Evolutionary conservation across 2,113 vertebrate genomes (phyloP).

Genomic region (Pygoscelis adeliae): DNA sequence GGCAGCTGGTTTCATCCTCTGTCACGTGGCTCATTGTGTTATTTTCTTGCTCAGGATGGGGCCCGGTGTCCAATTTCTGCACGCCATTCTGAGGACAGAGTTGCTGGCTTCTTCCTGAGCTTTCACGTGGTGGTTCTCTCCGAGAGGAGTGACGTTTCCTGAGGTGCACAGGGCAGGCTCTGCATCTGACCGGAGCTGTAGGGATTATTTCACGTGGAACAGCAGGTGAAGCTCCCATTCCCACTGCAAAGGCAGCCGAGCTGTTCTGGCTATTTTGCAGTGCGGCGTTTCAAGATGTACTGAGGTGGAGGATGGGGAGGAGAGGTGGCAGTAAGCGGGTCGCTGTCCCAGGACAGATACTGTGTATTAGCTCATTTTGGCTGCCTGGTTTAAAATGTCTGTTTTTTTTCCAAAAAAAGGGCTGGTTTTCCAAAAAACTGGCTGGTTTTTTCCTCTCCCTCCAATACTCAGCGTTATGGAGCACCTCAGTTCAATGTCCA

Average conservation of each 20-base stretch:
- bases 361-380: neutral
- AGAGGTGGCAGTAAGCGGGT: neutral
- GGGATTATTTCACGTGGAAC: neutral
- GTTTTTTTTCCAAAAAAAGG: too few relatives aligned
- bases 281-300: accelerated
- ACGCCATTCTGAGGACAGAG: neutral
- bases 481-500: neutral
- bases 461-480: neutral
- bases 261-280: neutral
- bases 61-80: neutral
- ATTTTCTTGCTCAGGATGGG: neutral
- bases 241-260: neutral
- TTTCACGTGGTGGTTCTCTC: neutral
- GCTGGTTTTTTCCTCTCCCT: neutral
- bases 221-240: neutral
- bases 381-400: neutral
- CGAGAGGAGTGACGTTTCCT: accelerated
- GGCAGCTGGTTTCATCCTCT: neutral
- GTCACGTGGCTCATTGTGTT: accelerated
- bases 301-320: neutral
- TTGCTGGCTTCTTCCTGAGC: neutral
- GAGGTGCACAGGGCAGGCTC: neutral
- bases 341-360: neutral
- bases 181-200: neutral
- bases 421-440: neutral